A percentile compares a stretch with the other conserved stretches of the same genome.
Evolutionary conservation across 2,888 invertebrate genomes (phyloP).

Genomic region (Lumbricus terrestris): DNA sequence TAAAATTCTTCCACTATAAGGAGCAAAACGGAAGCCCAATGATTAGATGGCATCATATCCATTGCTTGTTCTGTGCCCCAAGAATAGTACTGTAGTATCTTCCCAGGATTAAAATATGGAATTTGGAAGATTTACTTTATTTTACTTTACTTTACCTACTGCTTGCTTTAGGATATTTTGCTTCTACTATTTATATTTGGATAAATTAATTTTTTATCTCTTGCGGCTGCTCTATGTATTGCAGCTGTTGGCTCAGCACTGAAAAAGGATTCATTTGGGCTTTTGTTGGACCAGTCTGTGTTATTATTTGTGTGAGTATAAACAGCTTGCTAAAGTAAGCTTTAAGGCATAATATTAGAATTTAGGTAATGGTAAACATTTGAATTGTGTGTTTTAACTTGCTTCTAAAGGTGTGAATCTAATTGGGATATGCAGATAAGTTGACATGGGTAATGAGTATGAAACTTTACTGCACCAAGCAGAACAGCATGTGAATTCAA

Average conservation of each 20-base stretch:
- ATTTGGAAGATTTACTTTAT: not conserved
- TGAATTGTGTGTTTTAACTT: not conserved
- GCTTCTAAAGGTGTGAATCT: not conserved
- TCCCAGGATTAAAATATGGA: not conserved
- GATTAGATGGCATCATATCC: not conserved
- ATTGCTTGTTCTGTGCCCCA: not conserved
- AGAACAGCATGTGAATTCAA: not conserved
- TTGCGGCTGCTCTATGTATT: conserved; percentile 29
- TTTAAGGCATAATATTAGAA: not conserved
- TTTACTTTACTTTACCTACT: not conserved
- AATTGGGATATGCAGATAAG: not conserved
- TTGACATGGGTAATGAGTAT: not conserved
- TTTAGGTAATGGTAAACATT: not conserved
- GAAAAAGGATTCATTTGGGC: conserved; percentile 87
- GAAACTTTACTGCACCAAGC: not conserved
- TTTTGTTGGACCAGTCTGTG: conserved; percentile 85
- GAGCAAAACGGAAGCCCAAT: too few relatives aligned
- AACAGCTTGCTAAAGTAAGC: conserved; percentile 65
- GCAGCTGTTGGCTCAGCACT: conserved; percentile 78
- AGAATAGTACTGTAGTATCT: not conserved
- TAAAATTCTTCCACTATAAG: too few relatives aligned
- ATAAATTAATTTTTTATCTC: not conserved
- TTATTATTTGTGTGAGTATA: conserved; percentile 69
- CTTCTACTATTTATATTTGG: not conserved
- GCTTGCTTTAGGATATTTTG: not conserved